Evolutionary conservation across 2,113 vertebrate species (phyloP).

Genomic region (Boleophthalmus pectinirostris): DNA sequence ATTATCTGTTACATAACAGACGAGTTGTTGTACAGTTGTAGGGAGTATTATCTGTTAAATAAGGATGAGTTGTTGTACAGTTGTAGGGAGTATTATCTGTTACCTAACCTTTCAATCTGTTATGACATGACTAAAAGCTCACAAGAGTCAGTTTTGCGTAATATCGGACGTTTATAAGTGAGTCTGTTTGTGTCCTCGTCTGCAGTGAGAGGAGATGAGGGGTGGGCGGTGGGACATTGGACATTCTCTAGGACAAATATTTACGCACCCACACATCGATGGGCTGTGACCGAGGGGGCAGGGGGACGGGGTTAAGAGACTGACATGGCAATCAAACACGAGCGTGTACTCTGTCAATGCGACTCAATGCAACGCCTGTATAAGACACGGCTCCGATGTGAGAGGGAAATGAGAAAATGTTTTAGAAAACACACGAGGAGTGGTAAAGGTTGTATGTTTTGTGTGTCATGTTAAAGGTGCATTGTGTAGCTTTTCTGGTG

Average conservation of each 20-base stretch:
- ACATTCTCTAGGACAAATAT: conserved; percentile 6
- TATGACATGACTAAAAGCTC: too few relatives aligned
- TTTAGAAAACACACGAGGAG: neutral
- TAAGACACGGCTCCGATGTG: neutral
- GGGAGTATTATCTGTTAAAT: too few relatives aligned
- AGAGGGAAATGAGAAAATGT: neutral
- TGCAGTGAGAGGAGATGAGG: too few relatives aligned
- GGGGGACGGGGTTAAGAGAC: conserved; percentile 3
- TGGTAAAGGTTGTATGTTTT: neutral
- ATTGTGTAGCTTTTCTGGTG: too few relatives aligned
- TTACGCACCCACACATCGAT: neutral
- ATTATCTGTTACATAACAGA: too few relatives aligned
- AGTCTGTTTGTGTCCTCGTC: too few relatives aligned
- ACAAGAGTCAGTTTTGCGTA: neutral
- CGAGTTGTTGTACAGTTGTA: too few relatives aligned
- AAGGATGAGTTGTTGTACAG: too few relatives aligned
- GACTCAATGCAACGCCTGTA: neutral
- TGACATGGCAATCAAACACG: neutral
- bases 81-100: too few relatives aligned
- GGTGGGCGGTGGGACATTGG: too few relatives aligned
- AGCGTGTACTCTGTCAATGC: conserved; percentile 4
- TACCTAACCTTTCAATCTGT: too few relatives aligned
- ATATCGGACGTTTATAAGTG: neutral
- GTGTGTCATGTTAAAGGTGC: neutral
- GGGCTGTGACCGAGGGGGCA: neutral